Evolutionary conservation across 2,888 invertebrate species (phyloP).

Genomic region (Portevinia maculata): DNA sequence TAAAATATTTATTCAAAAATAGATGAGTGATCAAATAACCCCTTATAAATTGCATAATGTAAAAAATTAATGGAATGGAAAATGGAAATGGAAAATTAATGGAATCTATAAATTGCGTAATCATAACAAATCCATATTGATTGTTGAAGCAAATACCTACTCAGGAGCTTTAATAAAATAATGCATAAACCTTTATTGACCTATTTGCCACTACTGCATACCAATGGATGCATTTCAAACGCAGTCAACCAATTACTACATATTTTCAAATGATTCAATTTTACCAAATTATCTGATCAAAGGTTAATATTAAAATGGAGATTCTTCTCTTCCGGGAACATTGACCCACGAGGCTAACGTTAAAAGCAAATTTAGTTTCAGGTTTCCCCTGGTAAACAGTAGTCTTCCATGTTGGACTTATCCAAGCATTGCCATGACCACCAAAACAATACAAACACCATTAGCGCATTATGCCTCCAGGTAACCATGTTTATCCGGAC

Average conservation of each 20-base stretch:
- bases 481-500: slow-evolving; percentile 24
- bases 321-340: slow-evolving; percentile 4
- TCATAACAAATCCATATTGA: no score
- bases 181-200: neutral
- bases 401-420: slow-evolving; percentile 1
- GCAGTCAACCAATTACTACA: slow-evolving; percentile 8
- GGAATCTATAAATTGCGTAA: no score
- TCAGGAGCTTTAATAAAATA: no score
- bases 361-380: slow-evolving; percentile 56
- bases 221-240: neutral
- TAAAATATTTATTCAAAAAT: no score
- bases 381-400: slow-evolving; percentile 27
- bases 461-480: slow-evolving; percentile 63
- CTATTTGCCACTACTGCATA: neutral
- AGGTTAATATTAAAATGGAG: slow-evolving; percentile 7
- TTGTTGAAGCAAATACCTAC: no score
- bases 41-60: no score
- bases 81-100: no score
- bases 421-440: slow-evolving; percentile 10
- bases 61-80: no score
- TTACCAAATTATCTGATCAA: slow-evolving; percentile 34
- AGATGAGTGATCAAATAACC: no score
- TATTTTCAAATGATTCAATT: slow-evolving; percentile 31
- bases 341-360: neutral
- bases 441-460: slow-evolving; percentile 57